Base-by-base conservation (phyloP, 2,888 invertebrate species). In the Cybosia mesomella region DNA sequence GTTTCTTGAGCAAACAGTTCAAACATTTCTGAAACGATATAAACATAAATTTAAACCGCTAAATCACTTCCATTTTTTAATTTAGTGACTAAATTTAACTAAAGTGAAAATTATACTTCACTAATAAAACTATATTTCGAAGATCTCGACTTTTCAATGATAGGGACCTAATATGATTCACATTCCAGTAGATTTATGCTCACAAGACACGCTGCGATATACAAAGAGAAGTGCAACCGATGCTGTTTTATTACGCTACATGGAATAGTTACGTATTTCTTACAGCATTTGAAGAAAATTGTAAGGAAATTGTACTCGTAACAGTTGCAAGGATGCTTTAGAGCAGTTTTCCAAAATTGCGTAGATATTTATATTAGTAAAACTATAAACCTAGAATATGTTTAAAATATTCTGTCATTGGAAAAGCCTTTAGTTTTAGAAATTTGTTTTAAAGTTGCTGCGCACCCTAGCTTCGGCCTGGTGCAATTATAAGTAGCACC, bases 161-260 rank as follows among this genome's bases (percentile, higher is more conserved):
- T 87, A 86, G 82, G 80, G 76, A 67, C 74, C 58, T 61, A 72
- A 79, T 80, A 83, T 86, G 85, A 85, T 83, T 79, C 82, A 82
- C 77, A 85, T 84, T 85, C 82, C 79, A 81, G 81, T 84, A 84
- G 80, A 83, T 77, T 86, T 83, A 80, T 79, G 70, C 71, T 74
- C 60, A 24, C 70, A 79, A 81, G 82, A 68, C 60, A 54, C 68
- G 72, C 55, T 78, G 73, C 82, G 78, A 85, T 85, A 85, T 83
- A 82, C 75, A 80, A 86, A 79, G 82, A 85, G 89, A 89, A 89
- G 85, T 88, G 89, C 89, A 89, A 85, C 81, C 85, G 75, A 85
- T 87, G 86, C 86, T 84, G 85, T 89, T 88, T 87, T 87, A 86
- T 83, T 83, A 79, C 87, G 79, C 82, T 85, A 81, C 82, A 77